Percentiles rank a stretch among this genome's conserved stretches.
Conservation (phyloP, 2,888 invertebrate genomes). For the Peribatodes rhomboidaria region DNA sequence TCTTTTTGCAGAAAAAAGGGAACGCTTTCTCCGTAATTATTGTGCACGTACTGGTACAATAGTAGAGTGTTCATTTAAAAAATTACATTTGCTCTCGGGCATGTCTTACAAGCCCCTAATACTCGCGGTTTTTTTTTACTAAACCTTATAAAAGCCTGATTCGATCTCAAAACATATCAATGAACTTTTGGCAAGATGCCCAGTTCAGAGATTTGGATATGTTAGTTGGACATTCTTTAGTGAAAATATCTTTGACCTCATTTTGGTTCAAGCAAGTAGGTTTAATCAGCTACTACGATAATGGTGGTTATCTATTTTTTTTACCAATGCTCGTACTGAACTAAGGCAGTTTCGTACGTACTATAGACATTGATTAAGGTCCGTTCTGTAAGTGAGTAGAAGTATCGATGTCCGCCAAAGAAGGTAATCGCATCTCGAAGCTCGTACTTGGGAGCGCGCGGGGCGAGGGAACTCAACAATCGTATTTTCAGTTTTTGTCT, state of each 20-base stretch:
- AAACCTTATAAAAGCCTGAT: conserved; percentile 14
- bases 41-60: conserved; percentile 1
- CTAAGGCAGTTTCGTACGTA: no score
- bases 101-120: background rate
- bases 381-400: conserved; percentile 13
- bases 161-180: conserved; percentile 27
- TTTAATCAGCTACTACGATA: conserved; percentile 8
- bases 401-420: conserved; percentile 55
- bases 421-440: conserved; percentile 43
- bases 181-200: conserved; percentile 33
- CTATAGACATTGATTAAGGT: background rate
- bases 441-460: conserved; percentile 57
- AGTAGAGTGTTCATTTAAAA: background rate
- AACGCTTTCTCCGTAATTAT: background rate
- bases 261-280: conserved; percentile 3
- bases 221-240: conserved; percentile 26
- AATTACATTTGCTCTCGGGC: background rate
- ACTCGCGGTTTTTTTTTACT: conserved; percentile 7
- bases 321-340: background rate
- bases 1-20: conserved; percentile 1
- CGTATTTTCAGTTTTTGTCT: conserved; percentile 73
- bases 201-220: conserved; percentile 30
- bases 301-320: background rate
- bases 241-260: conserved; percentile 30
- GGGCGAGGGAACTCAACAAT: conserved; percentile 67